phyloP scores from a whole-genome alignment of 1,140 invertebrate genomes.

The Drosophila serrata region DNA sequence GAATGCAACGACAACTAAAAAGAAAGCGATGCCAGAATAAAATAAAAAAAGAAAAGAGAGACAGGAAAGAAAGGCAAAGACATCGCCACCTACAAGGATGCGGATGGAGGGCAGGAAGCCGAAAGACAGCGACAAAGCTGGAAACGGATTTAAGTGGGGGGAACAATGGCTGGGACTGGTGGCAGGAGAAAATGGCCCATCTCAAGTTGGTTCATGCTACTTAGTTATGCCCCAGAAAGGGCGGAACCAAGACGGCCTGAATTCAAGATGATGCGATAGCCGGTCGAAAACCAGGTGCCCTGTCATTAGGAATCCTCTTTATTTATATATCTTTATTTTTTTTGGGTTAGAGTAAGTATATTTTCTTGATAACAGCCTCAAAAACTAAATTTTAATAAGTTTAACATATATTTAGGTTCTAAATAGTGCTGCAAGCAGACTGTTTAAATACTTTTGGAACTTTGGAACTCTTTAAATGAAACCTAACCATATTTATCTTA shows the following conservation, averaged over 20 bases:
- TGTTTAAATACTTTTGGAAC: too few species aligned
- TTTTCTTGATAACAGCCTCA: too few species aligned
- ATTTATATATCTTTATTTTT: neutral
- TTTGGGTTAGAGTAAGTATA: neutral
- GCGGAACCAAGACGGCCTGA: neutral
- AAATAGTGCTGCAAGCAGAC: too few species aligned
- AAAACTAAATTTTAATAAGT: too few species aligned
- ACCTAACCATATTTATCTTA: too few species aligned
- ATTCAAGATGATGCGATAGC: constrained; percentile 15
- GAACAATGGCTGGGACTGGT: constrained; percentile 62
- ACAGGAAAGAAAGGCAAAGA: constrained; percentile 27
- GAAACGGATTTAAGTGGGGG: constrained; percentile 79
- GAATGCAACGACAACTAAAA: constrained; percentile 79
- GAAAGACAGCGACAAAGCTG: constrained; percentile 64
- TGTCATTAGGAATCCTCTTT: neutral
- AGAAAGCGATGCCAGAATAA: constrained; percentile 64
- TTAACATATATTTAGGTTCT: too few species aligned
- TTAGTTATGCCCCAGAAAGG: constrained; percentile 55
- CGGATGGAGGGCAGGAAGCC: constrained; percentile 35
- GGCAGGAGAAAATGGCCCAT: constrained; percentile 20
- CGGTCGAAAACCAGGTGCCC: neutral
- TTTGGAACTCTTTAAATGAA: too few species aligned
- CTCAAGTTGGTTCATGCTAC: constrained; percentile 56
- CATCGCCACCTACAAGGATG: constrained; percentile 58
- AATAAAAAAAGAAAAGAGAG: neutral